Conservation (phyloP, 2,888 invertebrate genomes). For the Boloria selene region DNA sequence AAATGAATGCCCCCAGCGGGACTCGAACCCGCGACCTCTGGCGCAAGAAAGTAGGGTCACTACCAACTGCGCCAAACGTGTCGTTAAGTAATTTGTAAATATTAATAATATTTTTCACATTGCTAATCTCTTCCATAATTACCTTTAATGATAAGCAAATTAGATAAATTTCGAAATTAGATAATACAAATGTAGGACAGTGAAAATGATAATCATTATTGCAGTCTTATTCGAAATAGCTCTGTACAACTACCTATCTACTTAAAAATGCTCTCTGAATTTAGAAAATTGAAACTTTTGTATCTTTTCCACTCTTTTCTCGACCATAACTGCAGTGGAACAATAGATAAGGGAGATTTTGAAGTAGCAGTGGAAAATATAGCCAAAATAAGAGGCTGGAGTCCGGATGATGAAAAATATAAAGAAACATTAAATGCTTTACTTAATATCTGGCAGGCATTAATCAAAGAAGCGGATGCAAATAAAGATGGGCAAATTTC, state of each 20-base stretch:
- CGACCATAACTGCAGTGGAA: constrained; percentile 91
- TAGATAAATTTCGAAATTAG: too few relatives aligned
- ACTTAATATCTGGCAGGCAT: constrained; percentile 90
- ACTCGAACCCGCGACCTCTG: too few relatives aligned
- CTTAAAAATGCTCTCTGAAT: constrained; percentile 83
- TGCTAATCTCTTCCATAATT: too few relatives aligned
- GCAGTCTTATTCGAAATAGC: not conserved
- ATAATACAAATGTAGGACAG: not conserved
- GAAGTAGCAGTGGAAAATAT: constrained; percentile 91
- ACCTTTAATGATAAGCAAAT: too few relatives aligned
- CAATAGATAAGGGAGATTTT: constrained; percentile 91
- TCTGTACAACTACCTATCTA: too few relatives aligned
- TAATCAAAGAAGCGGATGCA: constrained; percentile 87
- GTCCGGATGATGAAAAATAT: constrained; percentile 84
- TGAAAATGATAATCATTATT: constrained; percentile 2
- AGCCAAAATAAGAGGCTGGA: constrained; percentile 88
- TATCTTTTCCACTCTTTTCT: constrained; percentile 83
- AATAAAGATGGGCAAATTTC: constrained; percentile 74
- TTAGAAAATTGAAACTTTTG: constrained; percentile 88
- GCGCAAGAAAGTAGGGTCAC: too few relatives aligned
- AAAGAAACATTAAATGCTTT: constrained; percentile 87
- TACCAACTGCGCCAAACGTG: too few relatives aligned
- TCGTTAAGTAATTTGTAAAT: too few relatives aligned
- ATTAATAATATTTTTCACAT: too few relatives aligned
- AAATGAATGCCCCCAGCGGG: too few relatives aligned